These are phyloP conservation scores for Emesis russula DNA, from an alignment of 2,888 invertebrate genomes.

Conservation along the genomic window DNA sequence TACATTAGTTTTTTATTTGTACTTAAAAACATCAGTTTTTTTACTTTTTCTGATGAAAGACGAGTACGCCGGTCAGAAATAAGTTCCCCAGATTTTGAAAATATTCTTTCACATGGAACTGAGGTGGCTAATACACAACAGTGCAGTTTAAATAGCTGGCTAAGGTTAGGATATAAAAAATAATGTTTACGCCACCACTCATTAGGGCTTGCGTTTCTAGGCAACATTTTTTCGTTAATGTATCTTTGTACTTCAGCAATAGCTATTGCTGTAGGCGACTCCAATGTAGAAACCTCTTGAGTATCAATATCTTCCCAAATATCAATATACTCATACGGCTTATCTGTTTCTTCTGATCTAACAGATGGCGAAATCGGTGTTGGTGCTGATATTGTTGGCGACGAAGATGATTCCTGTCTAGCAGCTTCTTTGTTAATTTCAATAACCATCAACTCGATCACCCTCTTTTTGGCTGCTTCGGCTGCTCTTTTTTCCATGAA, in stretches of 20 bases:
- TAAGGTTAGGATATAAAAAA: conserved; percentile 7
- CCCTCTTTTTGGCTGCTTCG: no score
- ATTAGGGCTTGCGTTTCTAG: neutral
- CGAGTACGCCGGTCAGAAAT: neutral
- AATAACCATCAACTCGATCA: no score
- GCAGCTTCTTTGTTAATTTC: no score
- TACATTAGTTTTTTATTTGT: neutral
- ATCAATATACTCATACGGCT: neutral
- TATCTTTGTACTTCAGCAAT: conserved; percentile 24
- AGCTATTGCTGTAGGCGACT: conserved; percentile 9
- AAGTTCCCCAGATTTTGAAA: neutral
- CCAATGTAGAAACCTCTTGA: conserved; percentile 6
- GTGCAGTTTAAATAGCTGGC: neutral
- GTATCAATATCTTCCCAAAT: neutral
- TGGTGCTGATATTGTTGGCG: no score
- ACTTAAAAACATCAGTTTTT: neutral
- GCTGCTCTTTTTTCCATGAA: neutral
- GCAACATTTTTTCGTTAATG: neutral
- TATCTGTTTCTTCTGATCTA: neutral
- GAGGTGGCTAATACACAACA: neutral
- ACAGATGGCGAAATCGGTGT: no score
- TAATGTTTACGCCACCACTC: neutral
- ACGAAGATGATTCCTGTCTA: no score
- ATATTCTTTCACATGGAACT: neutral
- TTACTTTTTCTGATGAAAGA: neutral